Base-by-base conservation (phyloP, 2,797 vertebrate species). In the Gymnoscopelus microlampas region DNA sequence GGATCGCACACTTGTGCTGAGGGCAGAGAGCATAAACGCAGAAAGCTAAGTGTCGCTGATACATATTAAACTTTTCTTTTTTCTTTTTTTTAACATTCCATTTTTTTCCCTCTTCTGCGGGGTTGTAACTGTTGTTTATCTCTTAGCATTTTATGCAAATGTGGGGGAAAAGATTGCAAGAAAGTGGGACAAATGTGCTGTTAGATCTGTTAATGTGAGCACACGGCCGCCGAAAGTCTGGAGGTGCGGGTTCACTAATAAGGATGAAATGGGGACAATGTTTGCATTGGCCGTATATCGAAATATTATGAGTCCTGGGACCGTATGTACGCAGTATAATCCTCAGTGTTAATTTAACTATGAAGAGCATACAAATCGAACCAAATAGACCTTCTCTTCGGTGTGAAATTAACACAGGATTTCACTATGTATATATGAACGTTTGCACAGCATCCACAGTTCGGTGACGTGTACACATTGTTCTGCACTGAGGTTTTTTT, bases 1-100 rank as follows among this genome's bases (percentile, higher is more conserved):
- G 82, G 82, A 87, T 85, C 63, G 5, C 32, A 59, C 23, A 10
- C 66, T 61, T 68, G 76, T 81, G 75, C 67, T 23, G 56, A 83
- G 78, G 78, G 70, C 73, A 70, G 65, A 63, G 73, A 74, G 71
- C 53, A 35, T 35, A 50, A 75, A 76, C 59, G 60, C 15, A 55
- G 54, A 0, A 55, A 80, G 71, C 69, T 35, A 65, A 57, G 62
- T 72, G 83, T 74, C 66, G 68, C 51, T 64, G 68, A 70, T 68
- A 68, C 66, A 74, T 71, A 51, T 71, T 19, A 74, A 82, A 73
- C 51, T 79, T 83, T 79, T 63, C 68, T 80, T 60, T 26, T 61
- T 26, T 11, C 19, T 3, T 8, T 44, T 29, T 9, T 53, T 5
- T n/a, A n/a, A 29, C 26, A 4, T 29, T 29, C 26, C 2, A 1